Conservation (phyloP, 2,888 invertebrate genomes). For the Helleia helle region DNA sequence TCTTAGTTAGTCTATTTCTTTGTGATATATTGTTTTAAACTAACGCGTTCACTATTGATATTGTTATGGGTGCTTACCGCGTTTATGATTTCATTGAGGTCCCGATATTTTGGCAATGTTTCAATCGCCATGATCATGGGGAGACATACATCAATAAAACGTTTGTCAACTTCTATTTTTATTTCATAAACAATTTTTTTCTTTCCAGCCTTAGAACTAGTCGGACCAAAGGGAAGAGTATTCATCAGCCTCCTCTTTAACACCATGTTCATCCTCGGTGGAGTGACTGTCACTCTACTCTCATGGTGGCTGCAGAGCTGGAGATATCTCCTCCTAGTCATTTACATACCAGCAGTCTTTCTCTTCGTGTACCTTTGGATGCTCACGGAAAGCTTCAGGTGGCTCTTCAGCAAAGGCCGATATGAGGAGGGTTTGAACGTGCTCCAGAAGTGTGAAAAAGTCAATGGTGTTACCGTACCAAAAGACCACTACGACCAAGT, state of each 20-base stretch:
- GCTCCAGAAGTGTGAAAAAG: conserved; percentile 71
- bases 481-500: conserved; percentile 61
- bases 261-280: conserved; percentile 65
- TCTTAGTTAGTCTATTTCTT: no score
- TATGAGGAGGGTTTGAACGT: conserved; percentile 78
- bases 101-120: no score
- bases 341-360: conserved; percentile 57
- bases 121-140: no score
- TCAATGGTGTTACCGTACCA: conserved; percentile 71
- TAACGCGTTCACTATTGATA: no score
- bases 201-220: conserved; percentile 54
- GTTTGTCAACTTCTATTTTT: no score
- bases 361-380: conserved; percentile 55
- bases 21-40: no score
- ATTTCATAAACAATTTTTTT: no score
- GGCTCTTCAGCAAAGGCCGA: conserved; percentile 76
- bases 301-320: conserved; percentile 63
- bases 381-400: conserved; percentile 58
- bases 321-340: conserved; percentile 57
- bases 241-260: conserved; percentile 62
- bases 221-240: conserved; percentile 62
- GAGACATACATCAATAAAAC: no score
- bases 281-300: conserved; percentile 54
- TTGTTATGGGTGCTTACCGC: no score
- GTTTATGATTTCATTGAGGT: no score